Conservation (phyloP, 2,888 invertebrate genomes). For the Dorcus hopei region DNA sequence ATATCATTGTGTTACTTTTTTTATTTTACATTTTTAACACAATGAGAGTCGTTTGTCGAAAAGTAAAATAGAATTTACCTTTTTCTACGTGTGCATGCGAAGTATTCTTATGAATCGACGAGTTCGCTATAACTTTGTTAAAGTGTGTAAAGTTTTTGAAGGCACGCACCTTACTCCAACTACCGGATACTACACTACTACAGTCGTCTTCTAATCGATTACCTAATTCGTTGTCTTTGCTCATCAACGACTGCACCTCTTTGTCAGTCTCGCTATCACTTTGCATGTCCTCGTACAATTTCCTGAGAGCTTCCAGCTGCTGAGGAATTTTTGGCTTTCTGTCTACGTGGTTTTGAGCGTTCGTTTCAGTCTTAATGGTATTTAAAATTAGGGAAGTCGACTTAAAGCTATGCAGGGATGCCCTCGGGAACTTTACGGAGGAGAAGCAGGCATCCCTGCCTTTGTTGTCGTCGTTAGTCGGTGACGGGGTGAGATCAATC, state of each 20-base stretch:
- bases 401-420: constrained; percentile 44
- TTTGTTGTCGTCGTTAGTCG: constrained; percentile 25
- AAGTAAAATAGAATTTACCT: constrained; percentile 36
- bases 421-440: constrained; percentile 30
- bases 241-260: constrained; percentile 59
- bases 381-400: constrained; percentile 50
- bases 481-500: constrained; percentile 47
- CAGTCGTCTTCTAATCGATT: constrained; percentile 35
- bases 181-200: constrained; percentile 52
- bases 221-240: constrained; percentile 32
- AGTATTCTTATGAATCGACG: constrained; percentile 2
- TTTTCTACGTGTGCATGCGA: constrained; percentile 43
- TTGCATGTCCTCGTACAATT: constrained; percentile 48
- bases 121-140: constrained; percentile 21
- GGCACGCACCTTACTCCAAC: constrained; percentile 58
- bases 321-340: constrained; percentile 32
- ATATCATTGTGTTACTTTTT: not conserved
- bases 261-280: constrained; percentile 59
- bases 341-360: not conserved
- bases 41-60: not conserved
- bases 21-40: not conserved
- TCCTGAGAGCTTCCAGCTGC: constrained; percentile 46
- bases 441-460: constrained; percentile 15
- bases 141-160: constrained; percentile 44
- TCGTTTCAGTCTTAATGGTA: constrained; percentile 39